Evolutionary conservation across 2,797 vertebrate species (phyloP), one percentile per base, ranked within the genome.

Genomic region (Megalops cyprinoides): DNA sequence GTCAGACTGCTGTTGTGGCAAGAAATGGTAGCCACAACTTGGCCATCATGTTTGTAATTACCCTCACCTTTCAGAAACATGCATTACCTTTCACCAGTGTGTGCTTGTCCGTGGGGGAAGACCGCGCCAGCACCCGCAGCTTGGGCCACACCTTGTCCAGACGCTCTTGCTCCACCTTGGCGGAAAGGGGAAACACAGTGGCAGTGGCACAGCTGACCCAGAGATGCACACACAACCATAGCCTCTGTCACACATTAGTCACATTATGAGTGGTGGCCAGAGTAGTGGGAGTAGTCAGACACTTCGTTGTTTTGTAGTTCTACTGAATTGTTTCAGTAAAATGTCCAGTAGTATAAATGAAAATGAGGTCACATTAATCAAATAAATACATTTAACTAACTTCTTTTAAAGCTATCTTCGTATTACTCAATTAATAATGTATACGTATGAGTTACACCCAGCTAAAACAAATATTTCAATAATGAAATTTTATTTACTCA

Each of bases 111-210:
- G 98, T 98, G 0, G 98, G 98, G 0, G 98, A 99, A 0, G 98
- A 99, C 3, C 97, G 95, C 0, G 98, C 98, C 87, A 99, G 91
- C 77, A 99, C 98, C 0, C 98, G 95, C 42, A 99, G 94, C 84
- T 95, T 97, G 65, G 97, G 98, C 98, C 98, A 99, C 77, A 99
- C 92, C 87, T 99, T 97, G 88, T 99, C 98, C 87, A 99, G 92
- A 82, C 98, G 96, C 48, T 99, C 97, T 89, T 99, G 98, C 49
- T 99, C 97, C 65, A 99, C 98, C 98, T 99, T 80, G 25, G 49
- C 77, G 60, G 44, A 7, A 51, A 62, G 51, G 48, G 77, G 23
- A 44, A 62, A 6, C 49, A 42, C 49, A 77, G 7, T 25, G 49
- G 46, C 20, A 34, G 71, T 20, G 71, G 28, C 37, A n/a, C 44